A percentile compares a stretch with the other conserved stretches of the same genome.
phyloP scores from a whole-genome alignment of 2,888 invertebrate genomes.

The Saturnia pavonia region DNA sequence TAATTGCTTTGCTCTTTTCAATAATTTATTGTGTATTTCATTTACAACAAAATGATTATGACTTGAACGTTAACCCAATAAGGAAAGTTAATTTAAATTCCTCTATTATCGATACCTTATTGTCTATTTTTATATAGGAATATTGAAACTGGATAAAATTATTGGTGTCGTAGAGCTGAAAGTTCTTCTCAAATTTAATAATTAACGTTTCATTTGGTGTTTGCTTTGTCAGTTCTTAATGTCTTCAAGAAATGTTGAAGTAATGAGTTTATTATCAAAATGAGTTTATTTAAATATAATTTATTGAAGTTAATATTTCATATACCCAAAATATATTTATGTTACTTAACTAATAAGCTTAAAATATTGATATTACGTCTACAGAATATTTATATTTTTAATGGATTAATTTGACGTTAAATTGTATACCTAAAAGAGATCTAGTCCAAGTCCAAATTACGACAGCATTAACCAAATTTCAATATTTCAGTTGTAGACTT shows the following conservation, averaged over 20 bases:
- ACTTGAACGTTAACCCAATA: background rate
- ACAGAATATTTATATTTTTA: no score
- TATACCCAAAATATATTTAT: background rate
- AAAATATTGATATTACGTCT: no score
- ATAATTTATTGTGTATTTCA: background rate
- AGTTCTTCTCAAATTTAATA: slow-evolving; percentile 1
- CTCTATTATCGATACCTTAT: background rate
- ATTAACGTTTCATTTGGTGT: background rate
- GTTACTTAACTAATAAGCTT: no score
- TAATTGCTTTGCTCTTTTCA: background rate
- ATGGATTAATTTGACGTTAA: no score
- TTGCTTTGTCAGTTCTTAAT: background rate
- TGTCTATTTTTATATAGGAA: background rate
- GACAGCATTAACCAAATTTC: no score
- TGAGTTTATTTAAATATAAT: background rate
- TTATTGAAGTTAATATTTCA: background rate
- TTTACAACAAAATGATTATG: background rate
- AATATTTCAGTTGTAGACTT: no score
- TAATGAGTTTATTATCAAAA: background rate
- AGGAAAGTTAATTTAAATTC: background rate
- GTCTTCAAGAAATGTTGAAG: background rate
- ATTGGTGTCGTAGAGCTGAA: background rate
- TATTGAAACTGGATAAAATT: background rate
- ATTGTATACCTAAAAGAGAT: no score
- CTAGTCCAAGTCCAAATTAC: no score